phyloP scores from a whole-genome alignment of 2,797 vertebrate species.

The Eulemur coronatus region DNA sequence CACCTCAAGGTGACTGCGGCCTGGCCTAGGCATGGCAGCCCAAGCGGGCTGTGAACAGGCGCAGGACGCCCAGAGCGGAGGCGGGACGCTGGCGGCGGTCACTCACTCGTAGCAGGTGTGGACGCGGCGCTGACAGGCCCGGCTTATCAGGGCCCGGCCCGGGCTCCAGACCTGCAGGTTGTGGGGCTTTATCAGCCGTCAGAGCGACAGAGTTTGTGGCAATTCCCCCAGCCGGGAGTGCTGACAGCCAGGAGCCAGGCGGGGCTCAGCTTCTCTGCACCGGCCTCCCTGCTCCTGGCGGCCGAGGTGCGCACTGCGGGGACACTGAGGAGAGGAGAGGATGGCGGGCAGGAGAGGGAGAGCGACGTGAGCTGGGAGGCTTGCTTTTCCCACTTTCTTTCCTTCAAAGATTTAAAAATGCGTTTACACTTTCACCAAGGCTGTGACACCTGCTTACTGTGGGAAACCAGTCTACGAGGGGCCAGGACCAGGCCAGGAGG shows the following conservation, averaged over 20 bases:
- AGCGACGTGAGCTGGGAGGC: accelerated
- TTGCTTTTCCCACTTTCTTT: neutral
- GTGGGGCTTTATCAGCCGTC: conserved; percentile 77
- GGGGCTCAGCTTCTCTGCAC: neutral
- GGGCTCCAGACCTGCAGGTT: conserved; percentile 67
- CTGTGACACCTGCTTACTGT: neutral
- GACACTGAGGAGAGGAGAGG: neutral
- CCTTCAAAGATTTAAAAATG: neutral
- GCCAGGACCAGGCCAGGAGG: neutral
- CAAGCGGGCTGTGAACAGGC: neutral
- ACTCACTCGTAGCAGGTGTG: conserved; percentile 48
- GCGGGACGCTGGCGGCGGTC: neutral
- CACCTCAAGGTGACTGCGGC: conserved; percentile 35
- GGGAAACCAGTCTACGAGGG: neutral
- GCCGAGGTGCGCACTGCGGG: accelerated
- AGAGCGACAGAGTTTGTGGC: conserved; percentile 71
- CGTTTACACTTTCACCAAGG: neutral
- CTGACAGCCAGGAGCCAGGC: conserved; percentile 62
- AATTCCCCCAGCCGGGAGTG: neutral
- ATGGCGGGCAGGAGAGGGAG: accelerated
- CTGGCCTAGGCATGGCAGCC: neutral
- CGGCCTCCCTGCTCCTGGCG: neutral
- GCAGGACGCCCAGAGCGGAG: neutral
- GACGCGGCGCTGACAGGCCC: conserved; percentile 64
- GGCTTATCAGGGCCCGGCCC: conserved; percentile 80